phyloP scores from a whole-genome alignment of 2,888 invertebrate genomes.

The Diplolepis rosae region DNA sequence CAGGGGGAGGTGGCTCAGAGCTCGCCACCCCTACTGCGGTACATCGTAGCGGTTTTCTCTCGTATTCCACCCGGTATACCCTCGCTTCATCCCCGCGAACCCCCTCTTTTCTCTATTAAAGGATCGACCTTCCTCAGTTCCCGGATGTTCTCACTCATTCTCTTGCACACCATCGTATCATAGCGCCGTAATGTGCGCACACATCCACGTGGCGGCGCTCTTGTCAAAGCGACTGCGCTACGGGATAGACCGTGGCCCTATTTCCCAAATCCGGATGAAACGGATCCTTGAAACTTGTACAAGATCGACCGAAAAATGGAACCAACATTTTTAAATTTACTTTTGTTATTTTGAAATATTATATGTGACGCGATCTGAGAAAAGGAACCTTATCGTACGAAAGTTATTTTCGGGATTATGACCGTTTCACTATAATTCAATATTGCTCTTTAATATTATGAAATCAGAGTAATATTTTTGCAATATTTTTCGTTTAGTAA shows the following conservation, averaged over 20 bases:
- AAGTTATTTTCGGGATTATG: no score
- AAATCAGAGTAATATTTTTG: no score
- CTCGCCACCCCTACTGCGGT: conserved; percentile 68
- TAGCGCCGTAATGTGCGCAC: conserved; percentile 50
- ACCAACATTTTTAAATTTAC: no score
- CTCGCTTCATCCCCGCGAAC: conserved; percentile 44
- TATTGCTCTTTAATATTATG: no score
- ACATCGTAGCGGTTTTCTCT: conserved; percentile 65
- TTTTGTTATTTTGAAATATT: no score
- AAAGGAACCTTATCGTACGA: no score
- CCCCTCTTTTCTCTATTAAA: conserved; percentile 42
- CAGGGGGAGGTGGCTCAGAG: conserved; percentile 54
- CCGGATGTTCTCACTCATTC: conserved; percentile 53
- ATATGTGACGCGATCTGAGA: no score
- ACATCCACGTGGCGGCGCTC: conserved; percentile 69
- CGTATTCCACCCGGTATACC: conserved; percentile 47
- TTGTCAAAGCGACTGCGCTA: conserved; percentile 70
- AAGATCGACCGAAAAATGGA: conserved; percentile 16
- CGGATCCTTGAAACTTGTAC: conserved; percentile 10
- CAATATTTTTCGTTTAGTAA: no score
- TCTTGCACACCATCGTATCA: conserved; percentile 38
- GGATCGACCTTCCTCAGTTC: conserved; percentile 34
- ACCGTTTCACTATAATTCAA: no score
- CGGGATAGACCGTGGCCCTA: conserved; percentile 39
- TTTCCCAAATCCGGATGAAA: conserved; percentile 25